Conservation (phyloP, 2,797 vertebrate species). For the Emydoidea blandingii region DNA sequence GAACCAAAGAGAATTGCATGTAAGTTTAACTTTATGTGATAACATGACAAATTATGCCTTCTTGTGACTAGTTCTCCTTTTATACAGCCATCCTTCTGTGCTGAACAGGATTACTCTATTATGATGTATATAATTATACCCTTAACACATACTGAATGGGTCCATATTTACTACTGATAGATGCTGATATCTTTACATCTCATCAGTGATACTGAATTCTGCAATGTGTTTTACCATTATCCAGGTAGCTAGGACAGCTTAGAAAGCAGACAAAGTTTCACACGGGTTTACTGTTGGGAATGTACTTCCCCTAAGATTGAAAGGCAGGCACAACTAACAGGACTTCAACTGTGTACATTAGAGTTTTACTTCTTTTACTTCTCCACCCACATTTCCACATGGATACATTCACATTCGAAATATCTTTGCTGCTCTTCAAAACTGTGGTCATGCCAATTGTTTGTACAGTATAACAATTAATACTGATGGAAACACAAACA, state of each 20-base stretch:
- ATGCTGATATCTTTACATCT: not conserved
- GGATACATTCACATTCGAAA: conserved; percentile 49
- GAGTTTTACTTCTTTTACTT: conserved; percentile 56
- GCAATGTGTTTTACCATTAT: not conserved
- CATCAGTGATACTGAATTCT: not conserved
- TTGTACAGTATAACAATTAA: conserved; percentile 40
- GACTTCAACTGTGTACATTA: conserved; percentile 51
- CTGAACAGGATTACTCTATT: conserved; percentile 14
- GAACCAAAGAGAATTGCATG: not conserved
- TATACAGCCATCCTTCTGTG: not conserved
- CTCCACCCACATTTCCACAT: conserved; percentile 14
- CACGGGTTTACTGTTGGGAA: conserved; percentile 44
- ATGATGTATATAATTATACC: not conserved
- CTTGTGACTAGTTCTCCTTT: not conserved
- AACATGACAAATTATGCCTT: not conserved
- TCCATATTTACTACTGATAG: not conserved
- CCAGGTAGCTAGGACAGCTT: conserved; percentile 7
- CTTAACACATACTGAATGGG: not conserved
- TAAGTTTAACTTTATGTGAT: not conserved
- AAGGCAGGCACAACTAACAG: conserved; percentile 60
- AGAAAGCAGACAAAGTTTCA: conserved; percentile 14
- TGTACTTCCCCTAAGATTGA: conserved; percentile 49
- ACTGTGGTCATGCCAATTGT: conserved; percentile 2
- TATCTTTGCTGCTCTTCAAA: conserved; percentile 59
- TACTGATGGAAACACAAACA: conserved; percentile 39